phyloP scores from a whole-genome alignment of 2,888 invertebrate genomes.

The Epirrita christyi region DNA sequence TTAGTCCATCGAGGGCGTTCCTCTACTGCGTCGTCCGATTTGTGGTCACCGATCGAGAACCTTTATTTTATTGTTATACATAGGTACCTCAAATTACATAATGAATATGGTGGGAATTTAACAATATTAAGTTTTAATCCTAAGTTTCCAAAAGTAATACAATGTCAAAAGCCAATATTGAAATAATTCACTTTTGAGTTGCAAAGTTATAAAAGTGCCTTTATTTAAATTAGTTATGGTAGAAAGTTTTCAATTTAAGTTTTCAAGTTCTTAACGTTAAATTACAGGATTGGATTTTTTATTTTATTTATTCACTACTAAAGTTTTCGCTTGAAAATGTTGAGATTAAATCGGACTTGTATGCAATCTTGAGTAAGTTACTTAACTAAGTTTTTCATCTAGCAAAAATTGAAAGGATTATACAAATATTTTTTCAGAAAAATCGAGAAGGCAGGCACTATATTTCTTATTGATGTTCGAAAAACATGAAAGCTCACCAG shows the following conservation, averaged over 20 bases:
- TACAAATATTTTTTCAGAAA: too few relatives aligned
- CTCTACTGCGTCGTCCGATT: too few relatives aligned
- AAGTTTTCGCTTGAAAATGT: conserved; percentile 22
- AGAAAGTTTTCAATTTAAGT: conserved; percentile 49
- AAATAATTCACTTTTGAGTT: conserved; percentile 34
- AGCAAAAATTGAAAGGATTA: not conserved
- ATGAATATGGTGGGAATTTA: not conserved
- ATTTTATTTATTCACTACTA: conserved; percentile 26
- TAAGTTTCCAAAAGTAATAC: not conserved
- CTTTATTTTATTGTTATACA: too few relatives aligned
- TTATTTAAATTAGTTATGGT: conserved; percentile 46
- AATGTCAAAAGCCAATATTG: not conserved
- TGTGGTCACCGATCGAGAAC: too few relatives aligned
- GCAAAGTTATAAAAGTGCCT: conserved; percentile 41
- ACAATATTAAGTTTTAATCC: not conserved
- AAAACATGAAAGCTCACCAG: conserved; percentile 64
- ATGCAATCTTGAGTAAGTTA: conserved; percentile 19
- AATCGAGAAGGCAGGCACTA: too few relatives aligned
- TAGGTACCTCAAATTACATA: not conserved
- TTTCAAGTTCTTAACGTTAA: conserved; percentile 42
- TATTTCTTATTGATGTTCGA: not conserved
- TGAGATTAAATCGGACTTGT: conserved; percentile 22
- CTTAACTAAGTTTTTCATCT: conserved; percentile 18
- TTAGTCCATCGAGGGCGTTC: too few relatives aligned
- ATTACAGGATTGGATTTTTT: conserved; percentile 22